Evolutionary conservation across 2,888 invertebrate species (phyloP), one percentile per base, ranked within the genome.

Genomic region (Sussaba pulchella): DNA sequence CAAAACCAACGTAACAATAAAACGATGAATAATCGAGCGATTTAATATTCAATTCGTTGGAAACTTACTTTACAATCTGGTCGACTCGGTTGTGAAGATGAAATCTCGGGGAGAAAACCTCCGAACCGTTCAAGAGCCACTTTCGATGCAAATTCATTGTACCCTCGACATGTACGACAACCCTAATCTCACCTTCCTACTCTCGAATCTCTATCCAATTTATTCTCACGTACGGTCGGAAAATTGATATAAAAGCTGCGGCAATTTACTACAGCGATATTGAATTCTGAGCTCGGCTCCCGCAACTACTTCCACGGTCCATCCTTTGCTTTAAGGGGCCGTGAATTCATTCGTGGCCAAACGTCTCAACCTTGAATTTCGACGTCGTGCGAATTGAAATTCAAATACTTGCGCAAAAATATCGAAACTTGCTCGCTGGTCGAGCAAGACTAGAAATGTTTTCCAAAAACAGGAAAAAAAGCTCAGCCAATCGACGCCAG

Each of bases 141-240:
- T 91, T 91, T 91, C 89, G 85, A 91, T 91, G 91, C 91, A 91
- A 91, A 91, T 91, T 90, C 88, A 87, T 88, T 86, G 87, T 84
- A 79, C 85, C 85, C 83, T 74, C 77, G 66, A 72, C 69, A 63
- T 61, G 21, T 57, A 67, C 74, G 39, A 47, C 77, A 72, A 26
- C 52, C 81, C 80, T 73, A 61, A 36, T 71, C 61, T 61, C 47
- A 31, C 39, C 63, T 52, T 39, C 64, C 64, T 26, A 43, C 39
- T 79, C 69, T 67, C 77, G 63, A 81, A 43, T 72, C 83, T 74
- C 78, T 77, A 81, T 84, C 84, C 88, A 86, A 89, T 89, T 87
- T 88, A 85, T 83, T 83, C 83, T 83, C 71, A 81, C 76, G 83
- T 82, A 78, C 80, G 80, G 66, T 74, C 67, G 21, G 80, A 79